Base-by-base conservation (phyloP, 23 tunicate species). In the Styela plicata region DNA sequence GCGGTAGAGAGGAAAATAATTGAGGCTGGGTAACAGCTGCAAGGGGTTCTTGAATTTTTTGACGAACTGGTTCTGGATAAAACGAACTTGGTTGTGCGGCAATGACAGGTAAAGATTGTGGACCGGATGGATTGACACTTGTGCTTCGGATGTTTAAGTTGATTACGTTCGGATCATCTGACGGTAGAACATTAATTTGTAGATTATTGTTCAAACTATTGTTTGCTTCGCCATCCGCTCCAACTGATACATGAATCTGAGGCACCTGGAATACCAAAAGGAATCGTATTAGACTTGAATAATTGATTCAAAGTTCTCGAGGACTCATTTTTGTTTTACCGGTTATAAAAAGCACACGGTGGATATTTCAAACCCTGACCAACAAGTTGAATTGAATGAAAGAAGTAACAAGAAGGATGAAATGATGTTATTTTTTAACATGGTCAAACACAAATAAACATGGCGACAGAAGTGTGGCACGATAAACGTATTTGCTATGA, bases 81-180 rank as follows among this genome's bases (percentile, higher is more conserved):
- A 52, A 70, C 22, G 21, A 16, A 71, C 36, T 71, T 5, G 34
- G 34, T 5, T 22, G 32, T 5, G 7, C 10, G 18, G 30, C 17
- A 21, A 30, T 36, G 5, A 34, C 37, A 18, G 81, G 81, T 0
- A 76, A 44, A 29, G 81, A 76, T 57, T 76, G 81, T 24, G 86
- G 88, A 31, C 29, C 80, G 64, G 67, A 1, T 18, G 71, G 34
- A 65, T 34, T 34, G 27, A 33, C 63, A 29, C 69, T 83, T 23
- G 77, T 64, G 57, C 75, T 80, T 1, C 53, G 32, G 33, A 89
- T 91, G 76, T 91, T 91, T 2, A 91, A 80, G 63, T 91, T 91
- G 63, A 91, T 91, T 18, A 91, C 85, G 82, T 91, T 91, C 24
- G 97, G 97, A 74, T 91, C 97, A 31, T 86, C 87, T 31, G 97